Evolutionary conservation across 1,140 invertebrate species (phyloP).

Genomic region (Papilio dardanus): DNA sequence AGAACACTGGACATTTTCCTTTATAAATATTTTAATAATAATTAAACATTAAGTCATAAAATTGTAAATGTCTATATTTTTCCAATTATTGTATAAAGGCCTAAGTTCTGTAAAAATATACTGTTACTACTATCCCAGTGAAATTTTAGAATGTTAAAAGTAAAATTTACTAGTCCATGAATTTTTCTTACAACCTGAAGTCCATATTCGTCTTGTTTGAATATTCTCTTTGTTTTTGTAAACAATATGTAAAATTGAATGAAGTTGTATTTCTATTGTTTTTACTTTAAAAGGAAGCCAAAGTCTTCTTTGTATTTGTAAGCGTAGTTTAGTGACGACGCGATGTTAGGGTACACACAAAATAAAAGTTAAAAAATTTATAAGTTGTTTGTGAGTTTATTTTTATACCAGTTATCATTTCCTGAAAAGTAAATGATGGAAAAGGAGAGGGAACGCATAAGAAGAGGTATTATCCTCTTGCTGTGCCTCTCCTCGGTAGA

Average conservation of each 20-base stretch:
- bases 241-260: constrained; percentile 45
- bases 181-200: background rate
- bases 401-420: constrained; percentile 24
- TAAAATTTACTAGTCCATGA: background rate
- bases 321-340: constrained; percentile 59
- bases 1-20: no score
- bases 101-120: no score
- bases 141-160: background rate
- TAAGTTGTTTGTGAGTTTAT: constrained; percentile 49
- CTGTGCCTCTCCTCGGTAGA: no score
- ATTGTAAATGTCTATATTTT: no score
- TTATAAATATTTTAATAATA: no score
- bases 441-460: no score
- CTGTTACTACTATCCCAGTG: background rate
- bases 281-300: constrained; percentile 69
- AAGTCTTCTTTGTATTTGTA: constrained; percentile 74
- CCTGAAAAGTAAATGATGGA: no score
- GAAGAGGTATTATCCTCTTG: no score
- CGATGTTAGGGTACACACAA: constrained; percentile 54
- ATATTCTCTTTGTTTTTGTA: constrained; percentile 47
- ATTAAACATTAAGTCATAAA: no score
- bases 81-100: no score
- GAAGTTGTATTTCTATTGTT: constrained; percentile 52
- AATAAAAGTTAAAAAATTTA: constrained; percentile 62
- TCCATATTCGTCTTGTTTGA: constrained; percentile 32